These are phyloP conservation scores for Limonius californicus DNA, from an alignment of 1,140 invertebrate species.

Conservation along the genomic window DNA sequence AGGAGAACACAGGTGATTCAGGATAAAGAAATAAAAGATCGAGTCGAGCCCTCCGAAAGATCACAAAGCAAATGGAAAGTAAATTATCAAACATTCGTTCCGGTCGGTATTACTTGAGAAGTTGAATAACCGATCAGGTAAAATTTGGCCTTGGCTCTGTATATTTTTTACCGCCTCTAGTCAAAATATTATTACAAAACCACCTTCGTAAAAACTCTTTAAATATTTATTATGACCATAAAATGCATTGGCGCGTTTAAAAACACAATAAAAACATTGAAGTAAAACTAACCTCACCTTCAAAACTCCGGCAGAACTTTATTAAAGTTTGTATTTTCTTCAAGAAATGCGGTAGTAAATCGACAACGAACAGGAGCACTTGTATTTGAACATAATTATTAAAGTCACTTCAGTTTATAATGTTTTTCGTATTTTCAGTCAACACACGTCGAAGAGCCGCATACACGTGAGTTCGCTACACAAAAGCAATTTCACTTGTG, in stretches of 20 bases:
- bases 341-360: background rate
- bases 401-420: background rate
- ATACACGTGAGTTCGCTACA: too few relatives aligned
- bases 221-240: background rate
- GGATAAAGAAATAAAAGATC: too few relatives aligned
- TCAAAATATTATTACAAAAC: background rate
- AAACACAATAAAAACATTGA: background rate
- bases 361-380: background rate
- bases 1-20: too few relatives aligned
- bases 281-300: background rate
- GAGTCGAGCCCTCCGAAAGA: too few relatives aligned
- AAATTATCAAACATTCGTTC: background rate
- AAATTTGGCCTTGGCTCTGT: background rate
- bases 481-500: background rate
- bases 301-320: background rate
- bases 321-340: background rate
- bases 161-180: background rate
- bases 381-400: background rate
- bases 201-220: too few relatives aligned
- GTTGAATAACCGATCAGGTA: constrained; percentile 1
- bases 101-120: background rate
- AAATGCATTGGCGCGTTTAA: background rate
- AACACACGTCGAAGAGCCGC: background rate
- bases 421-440: background rate
- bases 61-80: background rate